phyloP scores from a whole-genome alignment of 2,797 vertebrate genomes.

The Urosaurus nigricauda region DNA sequence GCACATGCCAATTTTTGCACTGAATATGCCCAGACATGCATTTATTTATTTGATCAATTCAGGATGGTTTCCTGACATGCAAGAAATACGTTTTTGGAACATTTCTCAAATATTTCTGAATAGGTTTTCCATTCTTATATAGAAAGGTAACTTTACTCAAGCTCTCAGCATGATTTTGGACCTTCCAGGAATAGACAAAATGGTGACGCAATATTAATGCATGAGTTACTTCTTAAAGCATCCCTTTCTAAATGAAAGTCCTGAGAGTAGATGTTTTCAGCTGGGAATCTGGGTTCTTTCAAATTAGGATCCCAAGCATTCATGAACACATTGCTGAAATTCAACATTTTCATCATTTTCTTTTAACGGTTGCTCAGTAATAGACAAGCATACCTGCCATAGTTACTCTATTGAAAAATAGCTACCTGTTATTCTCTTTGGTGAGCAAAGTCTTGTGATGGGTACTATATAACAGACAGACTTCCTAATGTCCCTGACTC shows the following conservation, averaged over 20 bases:
- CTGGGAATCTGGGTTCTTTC: neutral
- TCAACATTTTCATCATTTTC: neutral
- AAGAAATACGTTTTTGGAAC: too few relatives aligned
- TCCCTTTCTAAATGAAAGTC: too few relatives aligned
- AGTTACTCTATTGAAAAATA: constrained; percentile 24
- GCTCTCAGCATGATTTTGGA: neutral
- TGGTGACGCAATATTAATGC: neutral
- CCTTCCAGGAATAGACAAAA: neutral
- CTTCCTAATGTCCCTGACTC: constrained; percentile 62
- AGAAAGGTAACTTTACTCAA: too few relatives aligned
- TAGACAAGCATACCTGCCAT: neutral
- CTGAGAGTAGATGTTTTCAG: neutral
- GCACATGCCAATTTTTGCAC: too few relatives aligned
- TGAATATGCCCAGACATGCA: too few relatives aligned
- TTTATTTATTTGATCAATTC: too few relatives aligned
- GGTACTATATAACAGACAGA: constrained; percentile 39
- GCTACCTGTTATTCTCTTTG: constrained; percentile 11
- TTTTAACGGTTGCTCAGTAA: constrained; percentile 27
- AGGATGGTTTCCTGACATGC: too few relatives aligned
- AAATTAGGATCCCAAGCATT: neutral
- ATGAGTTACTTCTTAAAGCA: neutral
- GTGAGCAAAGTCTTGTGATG: constrained; percentile 43
- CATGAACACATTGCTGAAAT: neutral
- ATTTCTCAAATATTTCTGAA: too few relatives aligned
- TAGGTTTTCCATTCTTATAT: too few relatives aligned